Evolutionary conservation across 2,113 vertebrate species (phyloP).

Genomic region (Cheirogaleus medius): DNA sequence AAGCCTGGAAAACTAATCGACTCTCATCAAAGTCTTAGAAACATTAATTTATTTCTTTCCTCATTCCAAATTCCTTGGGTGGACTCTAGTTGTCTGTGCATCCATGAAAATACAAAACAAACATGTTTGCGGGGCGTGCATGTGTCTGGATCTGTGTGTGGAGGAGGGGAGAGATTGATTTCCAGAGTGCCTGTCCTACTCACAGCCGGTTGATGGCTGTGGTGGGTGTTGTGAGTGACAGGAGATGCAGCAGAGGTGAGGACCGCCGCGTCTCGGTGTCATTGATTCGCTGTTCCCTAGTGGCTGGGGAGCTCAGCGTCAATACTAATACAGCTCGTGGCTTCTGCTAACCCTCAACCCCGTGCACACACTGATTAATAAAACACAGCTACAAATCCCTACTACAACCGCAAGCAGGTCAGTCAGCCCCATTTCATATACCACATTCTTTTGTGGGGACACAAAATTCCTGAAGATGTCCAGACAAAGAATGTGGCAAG

Average conservation of each 20-base stretch:
- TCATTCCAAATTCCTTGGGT: not conserved
- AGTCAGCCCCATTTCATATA: conserved; percentile 69
- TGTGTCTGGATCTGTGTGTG: not conserved
- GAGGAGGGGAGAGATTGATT: not conserved
- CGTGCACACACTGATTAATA: conserved; percentile 75
- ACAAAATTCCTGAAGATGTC: not conserved
- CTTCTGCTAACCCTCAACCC: conserved; percentile 67
- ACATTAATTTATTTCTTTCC: not conserved
- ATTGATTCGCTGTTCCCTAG: conserved; percentile 30
- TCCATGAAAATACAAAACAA: not conserved
- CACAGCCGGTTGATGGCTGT: conserved; percentile 6
- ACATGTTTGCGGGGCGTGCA: no score
- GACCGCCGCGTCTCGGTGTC: not conserved
- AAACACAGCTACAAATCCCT: conserved; percentile 73
- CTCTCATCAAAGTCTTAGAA: not conserved
- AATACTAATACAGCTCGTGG: conserved; percentile 69
- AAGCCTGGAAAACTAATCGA: not conserved
- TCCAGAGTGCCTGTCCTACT: not conserved
- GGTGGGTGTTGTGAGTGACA: not conserved
- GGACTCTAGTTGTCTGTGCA: not conserved
- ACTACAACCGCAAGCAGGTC: conserved; percentile 50
- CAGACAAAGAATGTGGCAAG: not conserved
- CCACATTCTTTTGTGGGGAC: not conserved
- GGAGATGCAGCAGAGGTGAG: not conserved
- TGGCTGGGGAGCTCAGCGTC: conserved; percentile 67